These are phyloP conservation scores for Petrocephalus zakoni DNA, from an alignment of 2,113 vertebrate species.

Conservation along the genomic window DNA sequence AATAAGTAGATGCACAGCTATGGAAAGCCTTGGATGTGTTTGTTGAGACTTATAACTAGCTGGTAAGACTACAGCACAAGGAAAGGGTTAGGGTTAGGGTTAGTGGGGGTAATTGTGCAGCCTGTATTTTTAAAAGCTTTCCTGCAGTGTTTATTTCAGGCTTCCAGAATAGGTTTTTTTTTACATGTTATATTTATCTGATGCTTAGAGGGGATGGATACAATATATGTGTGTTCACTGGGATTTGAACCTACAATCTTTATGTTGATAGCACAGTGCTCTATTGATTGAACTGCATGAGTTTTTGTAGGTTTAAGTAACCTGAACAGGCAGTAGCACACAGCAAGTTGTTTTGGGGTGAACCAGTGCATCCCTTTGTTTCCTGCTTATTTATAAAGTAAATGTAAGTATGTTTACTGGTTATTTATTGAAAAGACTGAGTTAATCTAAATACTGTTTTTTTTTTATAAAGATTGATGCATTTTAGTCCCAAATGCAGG, in stretches of 20 bases:
- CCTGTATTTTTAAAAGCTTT: background rate
- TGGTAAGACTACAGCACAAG: background rate
- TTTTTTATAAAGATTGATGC: too few relatives aligned
- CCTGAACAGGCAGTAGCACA: background rate
- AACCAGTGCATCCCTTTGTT: too few relatives aligned
- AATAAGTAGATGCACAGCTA: background rate
- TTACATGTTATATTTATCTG: background rate
- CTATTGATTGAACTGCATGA: background rate
- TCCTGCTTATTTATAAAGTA: too few relatives aligned
- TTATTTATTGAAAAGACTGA: too few relatives aligned
- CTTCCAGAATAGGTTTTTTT: background rate
- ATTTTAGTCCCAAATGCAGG: too few relatives aligned
- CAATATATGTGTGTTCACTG: background rate
- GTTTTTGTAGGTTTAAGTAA: background rate
- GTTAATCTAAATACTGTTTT: too few relatives aligned
- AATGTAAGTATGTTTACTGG: too few relatives aligned
- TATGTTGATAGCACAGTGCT: background rate
- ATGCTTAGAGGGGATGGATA: background rate
- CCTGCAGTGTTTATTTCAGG: background rate
- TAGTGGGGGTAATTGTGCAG: background rate
- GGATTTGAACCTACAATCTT: background rate
- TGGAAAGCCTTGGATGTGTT: background rate
- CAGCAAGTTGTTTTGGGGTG: background rate
- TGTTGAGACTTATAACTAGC: background rate
- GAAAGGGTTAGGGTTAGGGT: too few relatives aligned